These are phyloP conservation scores for Zosterops pallidus DNA, from an alignment of 2,113 vertebrate species.

Conservation along the genomic window DNA sequence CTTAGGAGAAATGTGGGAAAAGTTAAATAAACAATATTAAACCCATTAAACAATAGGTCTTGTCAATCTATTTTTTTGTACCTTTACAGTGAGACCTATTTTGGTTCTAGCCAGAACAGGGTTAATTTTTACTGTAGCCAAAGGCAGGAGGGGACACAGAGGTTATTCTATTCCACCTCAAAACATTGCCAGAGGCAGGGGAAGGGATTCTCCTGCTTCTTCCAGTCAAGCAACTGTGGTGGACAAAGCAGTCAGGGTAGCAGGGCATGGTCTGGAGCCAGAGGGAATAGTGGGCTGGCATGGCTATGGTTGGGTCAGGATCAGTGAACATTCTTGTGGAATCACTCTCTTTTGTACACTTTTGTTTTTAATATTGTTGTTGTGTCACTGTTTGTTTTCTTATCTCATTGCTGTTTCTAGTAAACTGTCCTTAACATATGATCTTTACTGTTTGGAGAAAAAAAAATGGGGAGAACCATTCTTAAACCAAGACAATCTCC, in stretches of 20 bases:
- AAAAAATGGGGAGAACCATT: neutral
- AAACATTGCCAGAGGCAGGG: too few relatives aligned
- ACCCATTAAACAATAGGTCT: neutral
- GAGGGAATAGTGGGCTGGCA: neutral
- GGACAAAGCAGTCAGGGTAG: too few relatives aligned
- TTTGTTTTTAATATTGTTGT: neutral
- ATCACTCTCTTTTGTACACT: neutral
- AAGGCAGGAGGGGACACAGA: neutral
- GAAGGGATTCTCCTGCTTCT: neutral
- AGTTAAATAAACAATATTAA: neutral
- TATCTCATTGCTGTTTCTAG: neutral
- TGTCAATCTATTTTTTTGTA: neutral
- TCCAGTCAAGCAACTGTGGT: neutral
- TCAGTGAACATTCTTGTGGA: neutral
- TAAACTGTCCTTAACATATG: neutral
- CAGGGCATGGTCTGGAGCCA: accelerated
- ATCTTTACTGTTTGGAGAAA: neutral
- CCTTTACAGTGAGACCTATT: neutral
- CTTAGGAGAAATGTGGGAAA: neutral
- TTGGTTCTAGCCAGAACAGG: neutral
- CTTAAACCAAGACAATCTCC: neutral
- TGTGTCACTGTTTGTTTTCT: neutral
- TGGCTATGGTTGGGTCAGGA: accelerated
- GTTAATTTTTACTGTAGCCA: neutral
- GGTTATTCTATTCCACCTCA: neutral